Base-by-base conservation (phyloP, 2,888 invertebrate species). In the Dasypogon diadema region DNA sequence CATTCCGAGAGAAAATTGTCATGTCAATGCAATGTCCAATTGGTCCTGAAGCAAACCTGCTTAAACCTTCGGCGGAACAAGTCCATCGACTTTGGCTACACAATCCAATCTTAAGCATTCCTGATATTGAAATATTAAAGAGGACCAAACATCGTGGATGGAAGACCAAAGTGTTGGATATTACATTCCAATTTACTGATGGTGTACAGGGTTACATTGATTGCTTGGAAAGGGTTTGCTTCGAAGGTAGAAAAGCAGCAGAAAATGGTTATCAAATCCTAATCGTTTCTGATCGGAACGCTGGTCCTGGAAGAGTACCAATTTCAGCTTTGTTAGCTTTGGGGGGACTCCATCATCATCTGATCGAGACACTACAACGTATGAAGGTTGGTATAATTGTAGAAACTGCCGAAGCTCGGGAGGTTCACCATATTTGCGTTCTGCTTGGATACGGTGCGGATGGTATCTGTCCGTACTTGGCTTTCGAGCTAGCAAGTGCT, bases 21-120 rank as follows among this genome's bases (percentile, higher is more conserved):
- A 99, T 99, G 99, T 98, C 98, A 0, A 88, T 99, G 85, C 92
- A 96, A 79, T 98, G 98, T 83, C 99, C 99, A 0, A 92, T 99
- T 82, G 99, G 99, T 0, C 99, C 99, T 0, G 97, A 96, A 82
- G 93, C 93, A 2, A 99, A 99, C 87, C 93, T 99, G 76, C 88
- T 99, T 80, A 91, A 95, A 82, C 98, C 99, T 5, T 93, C 92
- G 82, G 91, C 94, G 0, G 89, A 91, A 81, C 97, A 98, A 87
- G 90, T 91, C 14, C 95, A 96, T 84, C 91, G 99, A 18, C 88
- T 99, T 82, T 96, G 98, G 89, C 88, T 99, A 78, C 92, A 93
- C 75, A 96, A 99, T 87, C 99, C 99, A 1, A 94, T 99, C 77
- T 88, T 99, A 75, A 98, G 98, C 12, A 89, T 99, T 80, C 89